phyloP scores from a whole-genome alignment of 2,888 invertebrate species.

The Pseudeuparius sepicola region DNA sequence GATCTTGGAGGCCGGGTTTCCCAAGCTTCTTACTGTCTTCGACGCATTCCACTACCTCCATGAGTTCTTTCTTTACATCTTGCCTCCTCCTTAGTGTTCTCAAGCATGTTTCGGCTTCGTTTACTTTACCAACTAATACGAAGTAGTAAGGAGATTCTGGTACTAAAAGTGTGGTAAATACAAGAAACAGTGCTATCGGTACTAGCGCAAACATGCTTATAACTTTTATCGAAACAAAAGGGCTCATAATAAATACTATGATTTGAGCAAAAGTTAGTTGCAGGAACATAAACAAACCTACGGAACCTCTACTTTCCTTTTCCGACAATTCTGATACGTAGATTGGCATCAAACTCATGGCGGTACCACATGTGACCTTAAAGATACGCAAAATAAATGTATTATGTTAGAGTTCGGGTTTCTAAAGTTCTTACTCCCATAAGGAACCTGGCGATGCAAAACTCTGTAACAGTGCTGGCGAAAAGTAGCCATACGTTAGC shows the following conservation, averaged over 20 bases:
- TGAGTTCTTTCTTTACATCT: constrained; percentile 23
- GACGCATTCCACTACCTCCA: constrained; percentile 18
- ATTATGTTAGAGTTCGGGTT: no score
- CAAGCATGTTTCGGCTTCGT: constrained; percentile 56
- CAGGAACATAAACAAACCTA: constrained; percentile 22
- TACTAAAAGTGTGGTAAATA: constrained; percentile 21
- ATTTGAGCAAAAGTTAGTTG: constrained; percentile 21
- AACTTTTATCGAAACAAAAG: constrained; percentile 22
- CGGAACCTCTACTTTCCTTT: constrained; percentile 58
- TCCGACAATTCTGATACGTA: constrained; percentile 81
- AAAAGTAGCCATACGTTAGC: constrained; percentile 31
- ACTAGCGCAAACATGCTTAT: constrained; percentile 22
- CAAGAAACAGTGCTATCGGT: constrained; percentile 23
- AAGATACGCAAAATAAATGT: no score
- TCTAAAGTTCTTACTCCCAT: constrained; percentile 57
- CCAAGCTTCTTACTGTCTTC: constrained; percentile 17
- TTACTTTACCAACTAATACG: constrained; percentile 30
- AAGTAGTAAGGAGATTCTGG: constrained; percentile 27
- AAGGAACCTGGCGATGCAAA: constrained; percentile 46
- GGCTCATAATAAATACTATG: constrained; percentile 22
- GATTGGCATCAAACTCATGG: constrained; percentile 66
- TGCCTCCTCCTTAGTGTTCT: constrained; percentile 41
- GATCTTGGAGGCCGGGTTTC: constrained; percentile 13
- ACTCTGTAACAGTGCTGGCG: constrained; percentile 19
- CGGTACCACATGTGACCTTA: no score